Conservation (phyloP, 2,797 vertebrate species). For the Esox lucius region DNA sequence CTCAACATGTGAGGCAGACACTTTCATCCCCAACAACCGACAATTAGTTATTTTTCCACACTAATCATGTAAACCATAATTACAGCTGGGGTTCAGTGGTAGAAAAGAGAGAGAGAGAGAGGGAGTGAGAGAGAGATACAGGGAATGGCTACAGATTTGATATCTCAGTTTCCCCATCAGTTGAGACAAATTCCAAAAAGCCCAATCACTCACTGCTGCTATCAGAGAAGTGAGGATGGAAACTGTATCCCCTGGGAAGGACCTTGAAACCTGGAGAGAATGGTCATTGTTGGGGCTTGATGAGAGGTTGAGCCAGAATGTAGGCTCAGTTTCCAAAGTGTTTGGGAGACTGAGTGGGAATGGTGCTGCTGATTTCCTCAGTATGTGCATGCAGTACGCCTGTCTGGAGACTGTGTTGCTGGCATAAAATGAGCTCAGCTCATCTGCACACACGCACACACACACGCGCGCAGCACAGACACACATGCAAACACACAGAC, state of each 20-base stretch:
- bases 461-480: background rate
- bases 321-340: background rate
- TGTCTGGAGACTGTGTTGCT: constrained; percentile 39
- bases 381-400: constrained; percentile 23
- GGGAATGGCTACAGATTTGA: constrained; percentile 35
- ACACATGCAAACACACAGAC: constrained; percentile 8
- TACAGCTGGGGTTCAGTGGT: constrained; percentile 54
- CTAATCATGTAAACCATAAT: constrained; percentile 61
- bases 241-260: constrained; percentile 17
- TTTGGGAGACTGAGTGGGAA: background rate
- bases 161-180: constrained; percentile 21
- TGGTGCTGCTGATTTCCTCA: constrained; percentile 20
- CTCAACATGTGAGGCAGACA: constrained; percentile 43
- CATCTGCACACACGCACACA: constrained; percentile 17
- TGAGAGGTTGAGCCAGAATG: background rate
- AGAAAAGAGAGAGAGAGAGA: constrained; percentile 44
- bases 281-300: background rate
- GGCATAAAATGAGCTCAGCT: constrained; percentile 55
- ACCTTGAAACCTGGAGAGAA: background rate
- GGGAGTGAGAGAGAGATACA: constrained; percentile 16
- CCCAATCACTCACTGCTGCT: constrained; percentile 18
- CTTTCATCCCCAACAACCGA: constrained; percentile 55
- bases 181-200: constrained; percentile 29
- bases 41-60: constrained; percentile 61
- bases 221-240: constrained; percentile 25